These are phyloP conservation scores for Invenusta paracnida DNA, from an alignment of 2,888 invertebrate species.

Conservation along the genomic window DNA sequence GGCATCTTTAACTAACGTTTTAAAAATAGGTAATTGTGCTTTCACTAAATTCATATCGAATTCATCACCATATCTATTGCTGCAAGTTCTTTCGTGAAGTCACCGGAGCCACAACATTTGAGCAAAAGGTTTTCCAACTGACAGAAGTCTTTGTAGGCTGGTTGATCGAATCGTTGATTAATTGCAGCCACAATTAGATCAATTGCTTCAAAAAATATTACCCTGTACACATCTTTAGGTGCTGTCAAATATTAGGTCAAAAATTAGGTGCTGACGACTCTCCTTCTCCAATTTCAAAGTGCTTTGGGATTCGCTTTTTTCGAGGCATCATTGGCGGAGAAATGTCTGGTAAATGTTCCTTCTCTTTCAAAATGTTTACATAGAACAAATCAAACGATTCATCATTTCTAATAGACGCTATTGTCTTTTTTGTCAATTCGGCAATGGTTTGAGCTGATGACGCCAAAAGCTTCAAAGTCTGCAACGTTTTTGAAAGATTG, in stretches of 20 bases:
- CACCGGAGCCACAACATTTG: background rate
- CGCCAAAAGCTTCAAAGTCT: background rate
- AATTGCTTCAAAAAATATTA: slow-evolving; percentile 4
- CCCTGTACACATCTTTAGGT: slow-evolving; percentile 17
- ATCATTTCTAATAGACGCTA: slow-evolving; percentile 9
- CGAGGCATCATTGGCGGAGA: slow-evolving; percentile 18
- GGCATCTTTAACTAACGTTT: background rate
- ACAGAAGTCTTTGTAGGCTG: background rate
- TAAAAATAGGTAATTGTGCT: slow-evolving; percentile 11
- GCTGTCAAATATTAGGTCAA: slow-evolving; percentile 9
- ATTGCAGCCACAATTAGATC: background rate
- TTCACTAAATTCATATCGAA: background rate
- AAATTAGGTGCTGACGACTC: background rate
- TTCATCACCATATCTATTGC: background rate
- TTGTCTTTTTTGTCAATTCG: slow-evolving; percentile 26
- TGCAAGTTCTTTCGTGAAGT: background rate
- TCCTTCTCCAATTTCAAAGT: slow-evolving; percentile 28
- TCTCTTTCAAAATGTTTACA: slow-evolving; percentile 26
- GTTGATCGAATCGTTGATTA: background rate
- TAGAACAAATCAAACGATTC: slow-evolving; percentile 26
- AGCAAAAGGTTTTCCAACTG: background rate
- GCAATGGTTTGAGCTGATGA: slow-evolving; percentile 27
- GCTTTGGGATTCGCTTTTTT: background rate
- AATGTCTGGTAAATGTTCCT: slow-evolving; percentile 26
- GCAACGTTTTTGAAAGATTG: slow-evolving; percentile 8